A percentile compares a stretch with the other conserved stretches of the same genome.
phyloP scores from a whole-genome alignment of 2,888 invertebrate species.

The Bellardia bayeri region DNA sequence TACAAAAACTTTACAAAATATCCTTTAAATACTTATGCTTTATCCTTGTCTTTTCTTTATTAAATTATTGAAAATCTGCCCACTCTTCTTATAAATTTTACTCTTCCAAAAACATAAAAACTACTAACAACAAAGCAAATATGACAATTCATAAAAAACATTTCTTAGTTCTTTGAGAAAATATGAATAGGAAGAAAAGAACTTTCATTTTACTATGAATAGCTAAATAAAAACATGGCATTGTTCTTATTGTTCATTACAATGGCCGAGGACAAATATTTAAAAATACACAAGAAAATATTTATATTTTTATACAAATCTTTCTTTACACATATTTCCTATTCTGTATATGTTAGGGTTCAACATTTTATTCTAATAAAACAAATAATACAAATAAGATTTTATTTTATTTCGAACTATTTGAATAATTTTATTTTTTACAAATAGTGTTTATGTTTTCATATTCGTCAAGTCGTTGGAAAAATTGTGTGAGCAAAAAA shows the following conservation, averaged over 20 bases:
- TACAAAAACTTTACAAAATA: background rate
- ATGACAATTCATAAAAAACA: conserved; percentile 32
- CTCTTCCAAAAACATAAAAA: conserved; percentile 13
- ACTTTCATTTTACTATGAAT: conserved; percentile 26
- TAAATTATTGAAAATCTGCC: background rate
- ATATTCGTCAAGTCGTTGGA: too few relatives aligned
- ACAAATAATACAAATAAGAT: too few relatives aligned
- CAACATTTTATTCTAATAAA: too few relatives aligned
- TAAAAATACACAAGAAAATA: conserved; percentile 25
- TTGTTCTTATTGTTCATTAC: conserved; percentile 53
- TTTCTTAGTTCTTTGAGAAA: conserved; percentile 31
- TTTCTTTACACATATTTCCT: background rate
- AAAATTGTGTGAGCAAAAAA: too few relatives aligned
- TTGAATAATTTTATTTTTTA: too few relatives aligned
- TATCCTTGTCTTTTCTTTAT: background rate
- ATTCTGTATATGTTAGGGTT: background rate
- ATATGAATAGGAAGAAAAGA: background rate
- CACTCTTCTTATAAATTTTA: conserved; percentile 3
- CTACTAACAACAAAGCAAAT: background rate
- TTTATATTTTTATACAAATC: background rate
- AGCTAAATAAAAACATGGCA: conserved; percentile 47
- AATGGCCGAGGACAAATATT: conserved; percentile 59
- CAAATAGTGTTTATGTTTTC: too few relatives aligned
- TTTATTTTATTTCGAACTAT: too few relatives aligned
- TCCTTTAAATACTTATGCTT: too few relatives aligned